These are phyloP conservation scores for Leptopilina myrica DNA, from an alignment of 2,888 invertebrate species.

Conservation along the genomic window DNA sequence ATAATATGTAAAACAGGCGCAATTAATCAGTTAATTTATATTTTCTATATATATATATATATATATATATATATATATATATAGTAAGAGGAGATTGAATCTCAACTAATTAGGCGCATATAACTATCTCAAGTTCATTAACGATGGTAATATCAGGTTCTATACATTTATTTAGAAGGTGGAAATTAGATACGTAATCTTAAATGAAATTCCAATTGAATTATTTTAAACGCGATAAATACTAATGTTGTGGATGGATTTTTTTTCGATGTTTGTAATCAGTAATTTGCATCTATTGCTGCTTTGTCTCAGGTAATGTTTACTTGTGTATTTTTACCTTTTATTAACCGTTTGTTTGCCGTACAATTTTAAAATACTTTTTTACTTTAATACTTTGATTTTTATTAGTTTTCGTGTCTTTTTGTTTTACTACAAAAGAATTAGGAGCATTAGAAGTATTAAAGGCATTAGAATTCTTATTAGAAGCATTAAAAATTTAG, in stretches of 20 bases:
- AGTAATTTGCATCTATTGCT: constrained; percentile 5
- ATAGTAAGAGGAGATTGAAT: neutral
- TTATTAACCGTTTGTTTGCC: too few relatives aligned
- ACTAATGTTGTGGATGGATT: neutral
- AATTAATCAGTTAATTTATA: constrained; percentile 1
- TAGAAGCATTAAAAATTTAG: too few relatives aligned
- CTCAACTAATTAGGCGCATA: neutral
- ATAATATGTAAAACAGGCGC: neutral
- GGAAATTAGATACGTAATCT: constrained; percentile 8
- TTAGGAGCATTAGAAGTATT: too few relatives aligned
- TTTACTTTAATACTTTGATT: too few relatives aligned
- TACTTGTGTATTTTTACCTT: neutral
- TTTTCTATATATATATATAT: too few relatives aligned
- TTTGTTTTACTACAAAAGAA: too few relatives aligned
- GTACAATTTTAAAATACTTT: too few relatives aligned
- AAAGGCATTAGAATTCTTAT: too few relatives aligned
- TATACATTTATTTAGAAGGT: neutral
- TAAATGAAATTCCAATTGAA: neutral
- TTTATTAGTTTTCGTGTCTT: too few relatives aligned
- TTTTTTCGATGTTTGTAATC: neutral
- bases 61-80: too few relatives aligned
- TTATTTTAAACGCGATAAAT: neutral
- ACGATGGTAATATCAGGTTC: neutral
- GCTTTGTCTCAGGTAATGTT: neutral
- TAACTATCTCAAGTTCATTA: constrained; percentile 16